Conservation (phyloP, 2,888 invertebrate species). For the Gari tellinella region DNA sequence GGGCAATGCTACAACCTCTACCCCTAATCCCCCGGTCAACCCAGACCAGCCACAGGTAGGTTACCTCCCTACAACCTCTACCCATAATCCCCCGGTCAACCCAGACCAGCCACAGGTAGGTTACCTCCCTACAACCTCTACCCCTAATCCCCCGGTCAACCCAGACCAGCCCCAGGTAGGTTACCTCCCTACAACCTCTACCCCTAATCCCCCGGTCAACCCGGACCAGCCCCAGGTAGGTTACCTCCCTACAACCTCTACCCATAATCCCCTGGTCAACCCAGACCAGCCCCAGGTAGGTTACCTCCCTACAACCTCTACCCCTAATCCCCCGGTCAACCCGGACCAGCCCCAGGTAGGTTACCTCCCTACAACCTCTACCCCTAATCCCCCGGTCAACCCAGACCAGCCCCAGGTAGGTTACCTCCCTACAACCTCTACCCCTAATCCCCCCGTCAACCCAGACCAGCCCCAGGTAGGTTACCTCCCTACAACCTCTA, state of each 20-base stretch:
- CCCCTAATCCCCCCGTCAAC: too few species aligned
- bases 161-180: slow-evolving; percentile 8
- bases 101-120: slow-evolving; percentile 8
- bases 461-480: too few species aligned
- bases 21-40: slow-evolving; percentile 7
- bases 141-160: slow-evolving; percentile 7
- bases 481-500: too few species aligned
- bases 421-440: too few species aligned
- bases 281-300: slow-evolving; percentile 8
- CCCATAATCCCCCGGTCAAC: slow-evolving; percentile 6
- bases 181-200: slow-evolving; percentile 10
- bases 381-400: too few species aligned
- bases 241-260: slow-evolving; percentile 10
- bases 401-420: too few species aligned
- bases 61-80: slow-evolving; percentile 10
- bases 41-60: slow-evolving; percentile 8
- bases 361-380: too few species aligned
- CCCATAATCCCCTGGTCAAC: slow-evolving; percentile 6
- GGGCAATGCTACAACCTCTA: slow-evolving; percentile 24
- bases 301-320: slow-evolving; percentile 10
- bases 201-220: slow-evolving; percentile 7
- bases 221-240: slow-evolving; percentile 8
- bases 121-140: slow-evolving; percentile 12
- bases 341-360: slow-evolving; percentile 8
- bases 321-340: slow-evolving; percentile 7